phyloP scores from a whole-genome alignment of 2,113 vertebrate genomes.

The Penelope pileata region DNA sequence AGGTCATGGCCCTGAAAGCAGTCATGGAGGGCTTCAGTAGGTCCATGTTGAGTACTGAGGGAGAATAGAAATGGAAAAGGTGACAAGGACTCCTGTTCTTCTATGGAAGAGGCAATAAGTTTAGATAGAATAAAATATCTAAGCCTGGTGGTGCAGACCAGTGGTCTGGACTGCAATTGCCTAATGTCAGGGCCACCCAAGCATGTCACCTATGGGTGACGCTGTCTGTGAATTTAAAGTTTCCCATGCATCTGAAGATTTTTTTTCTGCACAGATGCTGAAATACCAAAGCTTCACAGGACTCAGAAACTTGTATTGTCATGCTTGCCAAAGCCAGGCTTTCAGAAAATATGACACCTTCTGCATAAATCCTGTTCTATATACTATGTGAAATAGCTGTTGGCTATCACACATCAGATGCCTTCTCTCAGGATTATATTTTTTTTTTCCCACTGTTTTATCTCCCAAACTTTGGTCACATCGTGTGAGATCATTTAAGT shows the following conservation, averaged over 20 bases:
- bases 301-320: neutral
- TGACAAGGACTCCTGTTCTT: neutral
- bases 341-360: neutral
- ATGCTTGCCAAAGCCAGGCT: neutral
- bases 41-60: accelerated
- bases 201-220: neutral
- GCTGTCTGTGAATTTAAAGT: neutral
- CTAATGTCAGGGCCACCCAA: neutral
- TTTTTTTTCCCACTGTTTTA: neutral
- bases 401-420: neutral
- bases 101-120: neutral
- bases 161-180: neutral
- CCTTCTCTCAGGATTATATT: neutral
- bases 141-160: neutral
- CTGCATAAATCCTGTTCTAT: neutral
- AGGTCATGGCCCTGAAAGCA: neutral
- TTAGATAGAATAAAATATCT: neutral
- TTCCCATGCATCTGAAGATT: neutral
- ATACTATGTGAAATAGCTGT: neutral
- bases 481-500: neutral
- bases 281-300: neutral
- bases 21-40: neutral
- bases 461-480: neutral
- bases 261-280: neutral
- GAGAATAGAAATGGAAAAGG: neutral